Percentiles rank a stretch among this genome's conserved stretches.
These are phyloP conservation scores for Phymanthus crucifer DNA, from an alignment of 92 coral and sea anemone species.

Conservation along the genomic window DNA sequence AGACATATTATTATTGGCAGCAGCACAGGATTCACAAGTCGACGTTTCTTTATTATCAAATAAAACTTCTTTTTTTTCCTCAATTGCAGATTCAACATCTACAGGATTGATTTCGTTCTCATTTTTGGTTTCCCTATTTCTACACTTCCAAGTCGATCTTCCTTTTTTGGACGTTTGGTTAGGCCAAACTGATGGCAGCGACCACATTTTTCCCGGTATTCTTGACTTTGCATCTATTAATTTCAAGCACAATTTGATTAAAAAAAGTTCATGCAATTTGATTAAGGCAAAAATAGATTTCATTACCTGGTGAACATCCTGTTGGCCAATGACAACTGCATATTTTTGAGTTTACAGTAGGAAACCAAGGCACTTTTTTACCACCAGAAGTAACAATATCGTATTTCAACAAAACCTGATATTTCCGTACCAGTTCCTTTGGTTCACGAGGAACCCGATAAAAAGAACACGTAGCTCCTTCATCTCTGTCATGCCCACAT, in stretches of 20 bases:
- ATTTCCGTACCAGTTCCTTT: neutral
- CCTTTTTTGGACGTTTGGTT: neutral
- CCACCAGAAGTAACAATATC: neutral
- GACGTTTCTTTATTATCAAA: no score
- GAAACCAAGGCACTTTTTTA: neutral
- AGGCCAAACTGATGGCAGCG: neutral
- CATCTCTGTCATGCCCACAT: slow-evolving; percentile 9
- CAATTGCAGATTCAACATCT: no score
- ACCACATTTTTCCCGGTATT: slow-evolving; percentile 1
- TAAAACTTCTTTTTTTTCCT: no score
- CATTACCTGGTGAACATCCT: slow-evolving; percentile 8
- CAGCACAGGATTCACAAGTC: no score
- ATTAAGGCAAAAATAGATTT: neutral
- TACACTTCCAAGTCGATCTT: slow-evolving; percentile 3
- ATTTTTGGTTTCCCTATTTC: no score
- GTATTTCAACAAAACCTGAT: neutral
- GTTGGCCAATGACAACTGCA: slow-evolving; percentile 20
- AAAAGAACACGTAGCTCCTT: slow-evolving; percentile 6
- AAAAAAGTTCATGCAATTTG: neutral
- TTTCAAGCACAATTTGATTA: neutral
- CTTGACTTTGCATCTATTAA: slow-evolving; percentile 24
- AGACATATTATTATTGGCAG: neutral
- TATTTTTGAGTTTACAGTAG: neutral
- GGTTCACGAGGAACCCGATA: neutral
- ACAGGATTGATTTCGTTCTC: no score